Percentiles rank a stretch among this genome's conserved stretches.
These are phyloP conservation scores for Ancistrus triradiatus DNA, from an alignment of 2,113 vertebrate genomes.

Conservation along the genomic window DNA sequence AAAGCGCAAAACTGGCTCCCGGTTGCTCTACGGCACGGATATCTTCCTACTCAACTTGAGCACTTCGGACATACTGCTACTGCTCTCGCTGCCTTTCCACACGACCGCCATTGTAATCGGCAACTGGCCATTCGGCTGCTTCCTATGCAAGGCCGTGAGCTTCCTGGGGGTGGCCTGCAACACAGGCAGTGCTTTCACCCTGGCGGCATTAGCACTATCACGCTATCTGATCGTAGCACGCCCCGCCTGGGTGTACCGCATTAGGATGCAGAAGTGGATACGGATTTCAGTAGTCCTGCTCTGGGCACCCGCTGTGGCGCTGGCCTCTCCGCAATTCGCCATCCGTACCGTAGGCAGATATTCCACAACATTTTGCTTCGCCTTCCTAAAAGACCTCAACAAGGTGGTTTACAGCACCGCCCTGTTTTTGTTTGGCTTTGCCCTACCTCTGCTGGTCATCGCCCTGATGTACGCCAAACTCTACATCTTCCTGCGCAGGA, in stretches of 20 bases:
- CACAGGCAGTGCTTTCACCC: slow-evolving; percentile 63
- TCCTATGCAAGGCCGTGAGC: slow-evolving; percentile 68
- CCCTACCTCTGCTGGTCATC: slow-evolving; percentile 65
- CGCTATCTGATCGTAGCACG: slow-evolving; percentile 71
- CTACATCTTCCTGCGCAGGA: slow-evolving; percentile 62
- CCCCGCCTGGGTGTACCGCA: slow-evolving; percentile 60
- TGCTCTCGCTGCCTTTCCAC: slow-evolving; percentile 70
- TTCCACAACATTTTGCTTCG: slow-evolving; percentile 61
- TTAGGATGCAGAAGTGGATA: slow-evolving; percentile 45
- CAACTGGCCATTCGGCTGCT: slow-evolving; percentile 66
- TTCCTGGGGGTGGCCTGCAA: slow-evolving; percentile 70
- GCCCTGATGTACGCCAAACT: slow-evolving; percentile 67
- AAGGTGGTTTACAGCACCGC: slow-evolving; percentile 65
- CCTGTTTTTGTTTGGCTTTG: slow-evolving; percentile 68
- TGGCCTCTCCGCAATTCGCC: slow-evolving; percentile 70
- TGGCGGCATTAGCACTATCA: slow-evolving; percentile 66
- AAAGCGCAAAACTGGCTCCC: slow-evolving; percentile 40
- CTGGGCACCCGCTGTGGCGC: slow-evolving; percentile 59
- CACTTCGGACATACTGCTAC: slow-evolving; percentile 62
- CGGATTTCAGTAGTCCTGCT: slow-evolving; percentile 53
- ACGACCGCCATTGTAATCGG: slow-evolving; percentile 64
- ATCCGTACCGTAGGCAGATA: slow-evolving; percentile 54
- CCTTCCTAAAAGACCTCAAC: slow-evolving; percentile 64
- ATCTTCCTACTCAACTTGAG: slow-evolving; percentile 67
- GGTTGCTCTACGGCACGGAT: slow-evolving; percentile 60